Conservation (phyloP, 2,113 vertebrate genomes). For the Falcunculus frontatus region DNA sequence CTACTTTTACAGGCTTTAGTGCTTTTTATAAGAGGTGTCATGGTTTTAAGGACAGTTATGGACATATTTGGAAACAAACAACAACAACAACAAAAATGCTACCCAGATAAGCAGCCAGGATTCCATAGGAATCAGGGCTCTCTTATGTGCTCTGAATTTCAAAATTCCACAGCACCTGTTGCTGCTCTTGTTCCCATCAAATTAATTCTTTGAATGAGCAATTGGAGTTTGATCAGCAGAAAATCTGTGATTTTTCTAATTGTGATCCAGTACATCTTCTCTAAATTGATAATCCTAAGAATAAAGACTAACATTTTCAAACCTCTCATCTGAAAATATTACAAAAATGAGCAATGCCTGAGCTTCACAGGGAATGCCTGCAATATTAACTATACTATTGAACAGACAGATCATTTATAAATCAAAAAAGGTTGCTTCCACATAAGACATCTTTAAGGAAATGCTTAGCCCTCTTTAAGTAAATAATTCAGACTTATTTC, state of each 20-base stretch:
- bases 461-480: slow-evolving; percentile 31
- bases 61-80: neutral
- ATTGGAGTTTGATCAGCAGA: neutral
- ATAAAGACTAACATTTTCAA: slow-evolving; percentile 45
- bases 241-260: slow-evolving; percentile 27
- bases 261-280: slow-evolving; percentile 6
- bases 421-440: slow-evolving; percentile 47
- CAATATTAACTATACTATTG: neutral
- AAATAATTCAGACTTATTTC: slow-evolving; percentile 27
- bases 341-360: slow-evolving; percentile 34
- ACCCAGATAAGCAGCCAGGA: neutral
- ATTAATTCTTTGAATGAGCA: neutral
- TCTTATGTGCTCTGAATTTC: neutral
- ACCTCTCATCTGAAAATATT: slow-evolving; percentile 41
- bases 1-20: neutral
- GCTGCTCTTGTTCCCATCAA: neutral
- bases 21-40: neutral
- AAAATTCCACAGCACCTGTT: neutral
- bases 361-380: slow-evolving; percentile 20
- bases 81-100: neutral
- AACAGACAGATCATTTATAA: slow-evolving; percentile 49
- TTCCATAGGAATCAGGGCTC: neutral
- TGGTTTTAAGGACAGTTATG: neutral
- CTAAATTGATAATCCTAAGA: neutral
- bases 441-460: slow-evolving; percentile 46